Evolutionary conservation across 2,888 invertebrate species (phyloP), one percentile per base, ranked within the genome.

Genomic region (Drosophila mimica): DNA sequence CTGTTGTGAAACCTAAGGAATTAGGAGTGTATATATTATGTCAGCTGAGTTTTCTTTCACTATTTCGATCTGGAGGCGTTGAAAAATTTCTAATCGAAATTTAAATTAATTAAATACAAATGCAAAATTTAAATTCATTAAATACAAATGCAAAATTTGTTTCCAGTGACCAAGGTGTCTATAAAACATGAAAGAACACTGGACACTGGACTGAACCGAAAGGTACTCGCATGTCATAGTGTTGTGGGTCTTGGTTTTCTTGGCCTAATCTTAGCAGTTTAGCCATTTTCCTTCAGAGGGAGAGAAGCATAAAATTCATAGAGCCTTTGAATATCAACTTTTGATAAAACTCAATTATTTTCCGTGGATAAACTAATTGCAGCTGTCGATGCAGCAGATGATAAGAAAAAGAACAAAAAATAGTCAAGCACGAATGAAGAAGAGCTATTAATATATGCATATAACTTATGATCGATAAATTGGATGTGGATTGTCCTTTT

Each of bases 31-130:
- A 4, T 28, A 20, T 66, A n/a, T 48, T 31, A 36, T 48, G 36
- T 58, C 54, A 49, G 54, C n/a, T 52, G 30, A 46, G 28, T n/a
- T 25, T 15, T 58, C 8, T 15, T 30, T 34, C n/a, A 6, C 34
- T 68, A 56, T 68, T 58, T 75, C 60, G 57, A 53, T 11, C 70
- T 68, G 86, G 80, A 85, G 54, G 70, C 86, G 86, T 82, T 72
- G 82, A 75, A 62, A 64, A 75, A 68, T 34, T 31, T 4, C 36
- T 25, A 51, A 7, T 36, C 28, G 3, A 40, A 43, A 58, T 25
- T 38, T 8, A 33, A 51, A 60, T 70, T 48, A 33, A 57, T 17
- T 51, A 20, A 56, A 56, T 51, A 63, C 25, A 25, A 15, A 62
- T 56, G n/a, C n/a, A 4, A 73, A 70, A 67, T 63, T 63, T 72